Base-by-base conservation (phyloP, 2,888 invertebrate genomes). In the Cryptops parisi region DNA sequence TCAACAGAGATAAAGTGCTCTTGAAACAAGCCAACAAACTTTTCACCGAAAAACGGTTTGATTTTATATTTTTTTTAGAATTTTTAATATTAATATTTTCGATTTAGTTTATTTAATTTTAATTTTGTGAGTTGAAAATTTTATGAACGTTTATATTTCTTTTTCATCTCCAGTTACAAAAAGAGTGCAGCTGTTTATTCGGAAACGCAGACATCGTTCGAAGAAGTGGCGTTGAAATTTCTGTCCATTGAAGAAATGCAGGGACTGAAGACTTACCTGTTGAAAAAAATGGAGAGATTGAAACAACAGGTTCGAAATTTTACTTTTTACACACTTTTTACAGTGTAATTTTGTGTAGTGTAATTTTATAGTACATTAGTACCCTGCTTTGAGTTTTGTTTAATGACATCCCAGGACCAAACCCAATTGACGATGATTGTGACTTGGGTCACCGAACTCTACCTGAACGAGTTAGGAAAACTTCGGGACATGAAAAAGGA, bases 361-460 rank as follows among this genome's bases (percentile, higher is more conserved):
- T n/a, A n/a, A n/a, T n/a, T n/a, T n/a, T n/a, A n/a, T n/a, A n/a
- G n/a, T n/a, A n/a, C n/a, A n/a, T n/a, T n/a, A n/a, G n/a, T n/a
- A n/a, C n/a, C n/a, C n/a, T n/a, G n/a, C n/a, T n/a, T n/a, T n/a
- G n/a, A n/a, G n/a, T n/a, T n/a, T n/a, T n/a, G n/a, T n/a, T n/a
- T n/a, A n/a, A n/a, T n/a, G n/a, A n/a, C n/a, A n/a, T n/a, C n/a
- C 17, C 57, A 71, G 61, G 89, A 93, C 59, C 83, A 82, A 64
- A 87, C 91, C 0, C 84, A 91, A 63, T 80, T 86, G 47, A 90
- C 93, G 0, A 87, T 94, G 79, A 76, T 98, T 38, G 85, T 94
- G 0, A 78, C 93, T 52, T 98, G 97, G 96, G 77, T 96, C 60
- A 79, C 90, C 0, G 97, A 98, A 69, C 72, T 98, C 26, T 93